Percentiles rank a stretch among this genome's conserved stretches.
Evolutionary conservation across 1,140 invertebrate genomes (phyloP).

Genomic region (Agrilus planipennis): DNA sequence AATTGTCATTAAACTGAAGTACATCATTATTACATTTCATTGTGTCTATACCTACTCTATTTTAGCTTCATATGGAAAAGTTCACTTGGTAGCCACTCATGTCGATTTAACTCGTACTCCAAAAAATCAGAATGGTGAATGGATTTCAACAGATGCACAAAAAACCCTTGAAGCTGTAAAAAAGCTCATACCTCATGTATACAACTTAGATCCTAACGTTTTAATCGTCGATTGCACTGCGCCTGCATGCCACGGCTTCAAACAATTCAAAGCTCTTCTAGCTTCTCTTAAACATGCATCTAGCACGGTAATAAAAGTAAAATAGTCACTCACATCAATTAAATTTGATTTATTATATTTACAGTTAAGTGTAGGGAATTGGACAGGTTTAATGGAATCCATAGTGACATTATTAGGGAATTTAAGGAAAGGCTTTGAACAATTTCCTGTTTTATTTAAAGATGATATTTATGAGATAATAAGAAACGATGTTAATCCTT

Average conservation of each 20-base stretch:
- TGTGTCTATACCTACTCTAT: too few species aligned
- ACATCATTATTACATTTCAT: background rate
- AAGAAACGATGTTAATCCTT: conserved; percentile 51
- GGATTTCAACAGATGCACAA: conserved; percentile 43
- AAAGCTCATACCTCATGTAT: conserved; percentile 29
- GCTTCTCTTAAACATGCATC: conserved; percentile 24
- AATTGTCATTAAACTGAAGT: background rate
- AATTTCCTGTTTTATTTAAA: conserved; percentile 58
- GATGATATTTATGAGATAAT: conserved; percentile 50
- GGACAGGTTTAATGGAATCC: conserved; percentile 51
- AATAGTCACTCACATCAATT: background rate
- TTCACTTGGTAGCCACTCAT: conserved; percentile 56
- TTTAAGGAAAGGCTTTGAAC: conserved; percentile 39
- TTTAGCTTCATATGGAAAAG: conserved; percentile 44
- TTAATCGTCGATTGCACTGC: conserved; percentile 50
- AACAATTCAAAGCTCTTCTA: conserved; percentile 26
- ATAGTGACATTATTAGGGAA: conserved; percentile 42
- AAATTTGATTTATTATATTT: conserved; percentile 8
- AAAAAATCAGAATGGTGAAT: conserved; percentile 43
- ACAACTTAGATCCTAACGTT: conserved; percentile 29
- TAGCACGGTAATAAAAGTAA: conserved; percentile 20
- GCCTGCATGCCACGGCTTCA: conserved; percentile 38
- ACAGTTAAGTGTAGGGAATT: conserved; percentile 37
- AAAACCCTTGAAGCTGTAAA: conserved; percentile 40
- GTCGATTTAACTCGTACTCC: conserved; percentile 43